Conservation (phyloP, 2,113 vertebrate species). For the Megaleporinus macrocephalus region DNA sequence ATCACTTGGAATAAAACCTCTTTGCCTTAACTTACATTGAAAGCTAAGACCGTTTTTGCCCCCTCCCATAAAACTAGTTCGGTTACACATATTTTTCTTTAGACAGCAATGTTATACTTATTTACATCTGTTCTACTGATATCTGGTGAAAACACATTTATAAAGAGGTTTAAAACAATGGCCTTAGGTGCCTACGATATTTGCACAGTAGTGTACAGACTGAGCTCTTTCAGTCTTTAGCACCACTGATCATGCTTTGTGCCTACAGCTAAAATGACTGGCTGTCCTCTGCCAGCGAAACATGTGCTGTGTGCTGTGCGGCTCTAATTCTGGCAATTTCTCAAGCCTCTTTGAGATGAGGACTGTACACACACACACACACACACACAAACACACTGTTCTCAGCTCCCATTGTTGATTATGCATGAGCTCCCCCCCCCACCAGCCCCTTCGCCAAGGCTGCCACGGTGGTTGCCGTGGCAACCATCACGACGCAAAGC, state of each 20-base stretch:
- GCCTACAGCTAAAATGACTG: not conserved
- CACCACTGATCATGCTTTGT: not conserved
- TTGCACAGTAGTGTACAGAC: too few species aligned
- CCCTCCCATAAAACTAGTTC: too few species aligned
- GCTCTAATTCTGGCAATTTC: constrained; percentile 16
- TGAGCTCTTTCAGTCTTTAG: not conserved
- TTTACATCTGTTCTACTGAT: too few species aligned
- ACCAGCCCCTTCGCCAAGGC: not conserved
- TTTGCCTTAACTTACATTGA: too few species aligned
- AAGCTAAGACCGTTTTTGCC: too few species aligned
- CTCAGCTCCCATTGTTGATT: constrained; percentile 45
- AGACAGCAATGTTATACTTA: too few species aligned
- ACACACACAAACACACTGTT: constrained; percentile 3
- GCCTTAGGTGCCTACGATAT: too few species aligned
- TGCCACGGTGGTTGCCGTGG: constrained; percentile 45
- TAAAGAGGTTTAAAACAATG: too few species aligned
- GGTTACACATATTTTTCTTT: too few species aligned
- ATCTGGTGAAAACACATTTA: too few species aligned
- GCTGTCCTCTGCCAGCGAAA: not conserved
- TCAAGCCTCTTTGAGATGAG: constrained; percentile 6
- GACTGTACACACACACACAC: constrained; percentile 7
- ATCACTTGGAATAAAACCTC: too few species aligned
- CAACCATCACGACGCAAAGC: constrained; percentile 39
- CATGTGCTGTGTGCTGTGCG: not conserved
- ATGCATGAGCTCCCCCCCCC: constrained; percentile 35